These are phyloP conservation scores for Mesodorylaimus sp. DNA, from an alignment of 2,888 invertebrate genomes.

Conservation along the genomic window DNA sequence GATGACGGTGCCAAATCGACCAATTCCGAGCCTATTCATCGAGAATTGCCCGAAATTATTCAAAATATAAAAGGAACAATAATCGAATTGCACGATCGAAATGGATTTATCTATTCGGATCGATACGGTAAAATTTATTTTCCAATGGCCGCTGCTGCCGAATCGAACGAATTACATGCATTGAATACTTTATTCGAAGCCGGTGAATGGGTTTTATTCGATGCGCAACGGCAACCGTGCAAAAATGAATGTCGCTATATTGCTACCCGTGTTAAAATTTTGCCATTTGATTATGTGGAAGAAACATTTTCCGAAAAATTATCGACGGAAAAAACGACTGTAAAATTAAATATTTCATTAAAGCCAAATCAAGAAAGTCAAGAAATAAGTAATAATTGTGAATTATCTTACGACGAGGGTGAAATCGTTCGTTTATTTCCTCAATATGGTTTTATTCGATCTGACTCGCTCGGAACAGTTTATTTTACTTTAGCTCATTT, in stretches of 20 bases:
- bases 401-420: no score
- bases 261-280: background rate
- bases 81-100: background rate
- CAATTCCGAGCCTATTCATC: background rate
- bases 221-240: background rate
- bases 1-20: background rate
- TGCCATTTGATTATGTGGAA: background rate
- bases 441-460: constrained; percentile 1
- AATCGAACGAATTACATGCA: background rate
- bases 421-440: background rate
- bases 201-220: background rate
- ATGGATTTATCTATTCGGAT: background rate
- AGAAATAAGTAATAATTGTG: no score
- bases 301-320: background rate
- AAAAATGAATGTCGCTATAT: background rate
- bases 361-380: no score
- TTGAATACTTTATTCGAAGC: background rate
- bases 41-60: background rate
- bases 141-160: background rate
- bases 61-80: background rate
- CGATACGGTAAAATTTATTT: background rate
- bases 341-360: background rate
- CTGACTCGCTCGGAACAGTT: background rate
- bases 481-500: constrained; percentile 1
- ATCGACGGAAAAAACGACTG: background rate